These are phyloP conservation scores for Clarias pachynema DNA, from an alignment of 2,797 vertebrate species.

Conservation along the genomic window DNA sequence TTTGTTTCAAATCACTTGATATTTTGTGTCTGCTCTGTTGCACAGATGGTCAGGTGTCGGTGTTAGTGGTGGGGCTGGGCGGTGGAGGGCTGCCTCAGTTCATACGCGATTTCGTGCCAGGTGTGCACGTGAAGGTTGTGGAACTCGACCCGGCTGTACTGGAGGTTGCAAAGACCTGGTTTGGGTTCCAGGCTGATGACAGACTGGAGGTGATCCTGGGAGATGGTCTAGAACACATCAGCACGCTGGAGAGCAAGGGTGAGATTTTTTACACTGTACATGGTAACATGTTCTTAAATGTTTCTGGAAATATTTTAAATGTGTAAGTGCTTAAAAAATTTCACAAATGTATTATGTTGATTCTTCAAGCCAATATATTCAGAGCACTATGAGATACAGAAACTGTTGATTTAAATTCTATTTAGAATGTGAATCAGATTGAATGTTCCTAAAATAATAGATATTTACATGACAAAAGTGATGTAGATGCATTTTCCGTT, in stretches of 20 bases:
- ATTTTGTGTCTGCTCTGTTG: conserved; percentile 9
- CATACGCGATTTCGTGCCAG: conserved; percentile 85
- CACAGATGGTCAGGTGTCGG: conserved; percentile 73
- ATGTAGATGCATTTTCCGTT: neutral
- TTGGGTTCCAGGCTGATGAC: conserved; percentile 82
- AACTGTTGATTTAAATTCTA: neutral
- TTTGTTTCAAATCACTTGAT: neutral
- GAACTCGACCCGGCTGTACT: conserved; percentile 89
- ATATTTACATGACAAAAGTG: neutral
- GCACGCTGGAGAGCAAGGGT: conserved; percentile 69
- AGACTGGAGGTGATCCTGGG: conserved; percentile 77
- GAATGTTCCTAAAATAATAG: neutral
- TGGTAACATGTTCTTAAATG: no score
- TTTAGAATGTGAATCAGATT: neutral
- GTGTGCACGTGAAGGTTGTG: conserved; percentile 78
- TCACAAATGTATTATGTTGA: neutral
- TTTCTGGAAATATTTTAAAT: neutral
- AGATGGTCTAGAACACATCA: conserved; percentile 66
- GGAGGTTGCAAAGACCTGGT: conserved; percentile 87
- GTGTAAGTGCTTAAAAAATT: neutral
- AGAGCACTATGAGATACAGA: neutral
- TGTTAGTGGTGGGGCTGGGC: conserved; percentile 90
- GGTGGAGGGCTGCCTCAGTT: conserved; percentile 94
- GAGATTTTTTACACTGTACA: conserved; percentile 6
- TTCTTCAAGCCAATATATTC: neutral